These are phyloP conservation scores for Esperia sulphurella DNA, from an alignment of 2,888 invertebrate genomes.

Conservation along the genomic window DNA sequence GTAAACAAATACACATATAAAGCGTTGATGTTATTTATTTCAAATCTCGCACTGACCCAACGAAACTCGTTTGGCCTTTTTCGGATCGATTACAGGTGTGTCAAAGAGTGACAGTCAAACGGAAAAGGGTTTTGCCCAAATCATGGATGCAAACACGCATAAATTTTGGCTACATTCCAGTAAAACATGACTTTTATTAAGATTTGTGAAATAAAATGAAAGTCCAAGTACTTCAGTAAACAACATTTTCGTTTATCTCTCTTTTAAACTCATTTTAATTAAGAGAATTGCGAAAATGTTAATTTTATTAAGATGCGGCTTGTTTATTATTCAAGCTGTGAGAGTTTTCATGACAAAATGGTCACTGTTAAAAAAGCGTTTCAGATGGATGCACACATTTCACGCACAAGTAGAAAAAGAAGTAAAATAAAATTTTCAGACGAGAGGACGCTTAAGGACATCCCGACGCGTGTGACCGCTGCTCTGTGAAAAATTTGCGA, in stretches of 20 bases:
- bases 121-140: conserved; percentile 32
- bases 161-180: conserved; percentile 6
- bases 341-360: not conserved
- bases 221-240: not conserved
- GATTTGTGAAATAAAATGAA: not conserved
- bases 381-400: not conserved
- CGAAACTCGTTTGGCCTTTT: conserved; percentile 24
- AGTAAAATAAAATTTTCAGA: not conserved
- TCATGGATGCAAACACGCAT: conserved; percentile 15
- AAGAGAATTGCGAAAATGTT: too few species aligned
- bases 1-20: not conserved
- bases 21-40: conserved; percentile 11
- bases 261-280: too few species aligned
- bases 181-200: conserved; percentile 11
- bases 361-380: not conserved
- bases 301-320: too few species aligned
- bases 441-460: conserved; percentile 10
- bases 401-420: not conserved
- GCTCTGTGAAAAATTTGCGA: conserved; percentile 28
- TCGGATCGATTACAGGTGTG: conserved; percentile 33
- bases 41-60: conserved; percentile 16
- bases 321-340: too few species aligned
- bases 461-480: conserved; percentile 17
- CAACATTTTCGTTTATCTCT: not conserved
- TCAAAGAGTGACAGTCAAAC: conserved; percentile 35